phyloP scores from a whole-genome alignment of 2,888 invertebrate genomes.

The Sturmia bella region DNA sequence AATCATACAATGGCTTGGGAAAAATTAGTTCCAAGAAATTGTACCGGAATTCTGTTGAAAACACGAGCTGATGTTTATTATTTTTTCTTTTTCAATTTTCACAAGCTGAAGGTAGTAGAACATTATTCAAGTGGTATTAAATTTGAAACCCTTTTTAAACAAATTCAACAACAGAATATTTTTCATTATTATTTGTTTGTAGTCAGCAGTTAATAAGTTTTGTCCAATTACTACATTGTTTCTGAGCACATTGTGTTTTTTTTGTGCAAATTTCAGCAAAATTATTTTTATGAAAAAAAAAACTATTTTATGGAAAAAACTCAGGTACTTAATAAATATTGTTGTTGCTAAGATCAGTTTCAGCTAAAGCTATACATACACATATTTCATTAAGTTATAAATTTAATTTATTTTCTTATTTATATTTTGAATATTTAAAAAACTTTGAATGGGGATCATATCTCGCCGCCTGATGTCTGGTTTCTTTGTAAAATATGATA shows the following conservation, averaged over 20 bases:
- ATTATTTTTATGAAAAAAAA: background rate
- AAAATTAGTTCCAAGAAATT: conserved; percentile 79
- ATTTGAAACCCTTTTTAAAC: conserved; percentile 48
- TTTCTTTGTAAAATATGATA: conserved; percentile 65
- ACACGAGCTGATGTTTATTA: conserved; percentile 72
- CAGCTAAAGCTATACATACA: conserved; percentile 3
- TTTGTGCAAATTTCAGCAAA: background rate
- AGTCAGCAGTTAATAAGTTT: conserved; percentile 58
- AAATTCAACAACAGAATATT: conserved; percentile 26
- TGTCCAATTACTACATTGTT: too few relatives aligned
- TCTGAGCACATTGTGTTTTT: too few relatives aligned
- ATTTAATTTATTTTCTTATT: background rate
- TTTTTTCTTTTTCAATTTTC: background rate
- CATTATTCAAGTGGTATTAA: conserved; percentile 49
- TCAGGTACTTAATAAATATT: conserved; percentile 34
- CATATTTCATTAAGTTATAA: too few relatives aligned
- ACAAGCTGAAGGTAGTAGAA: conserved; percentile 33
- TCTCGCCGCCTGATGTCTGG: conserved; percentile 69
- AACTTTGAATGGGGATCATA: conserved; percentile 56
- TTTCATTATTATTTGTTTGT: conserved; percentile 12
- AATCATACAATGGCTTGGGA: conserved; percentile 73
- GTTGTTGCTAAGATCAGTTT: conserved; percentile 52
- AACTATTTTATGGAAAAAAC: background rate
- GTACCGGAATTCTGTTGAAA: conserved; percentile 79
- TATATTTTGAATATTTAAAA: background rate